Base-by-base conservation (phyloP, 2,797 vertebrate species). In the Anguilla anguilla region DNA sequence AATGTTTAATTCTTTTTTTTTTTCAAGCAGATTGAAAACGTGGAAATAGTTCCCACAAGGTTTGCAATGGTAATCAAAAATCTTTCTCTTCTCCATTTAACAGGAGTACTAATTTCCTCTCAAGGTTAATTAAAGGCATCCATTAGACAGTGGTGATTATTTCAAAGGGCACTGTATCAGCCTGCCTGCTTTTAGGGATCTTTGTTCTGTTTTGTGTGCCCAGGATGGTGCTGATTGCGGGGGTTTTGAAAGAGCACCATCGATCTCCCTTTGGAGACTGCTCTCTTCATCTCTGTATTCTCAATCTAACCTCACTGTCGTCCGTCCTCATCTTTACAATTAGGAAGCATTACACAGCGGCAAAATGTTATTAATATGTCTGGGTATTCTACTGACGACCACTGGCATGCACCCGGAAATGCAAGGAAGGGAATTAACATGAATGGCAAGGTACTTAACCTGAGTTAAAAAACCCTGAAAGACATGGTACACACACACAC, bases 41-140 rank as follows among this genome's bases (percentile, higher is more conserved):
- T 46, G 59, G 92, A 89, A 90, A 95, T 90, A 92, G 92, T 93
- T 95, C 95, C 96, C 95, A 91, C 92, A 94, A 94, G 95, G 91
- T 94, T 92, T 88, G n/a, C 89, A 89, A 92, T 95, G 93, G 93
- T 96, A 95, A 96, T 96, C 95, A 96, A 96, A 95, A 94, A 95
- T 95, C 95, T 95, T 95, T 96, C 95, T 95, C 94, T 95, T 95
- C 94, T 94, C 95, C 94, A 95, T 96, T 95, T 96, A 96, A 95
- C 94, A 95, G 91, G 91, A 93, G 94, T 94, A 95, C 95, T 95
- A 96, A 96, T 95, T 96, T 96, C 94, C 94, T 94, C 69, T 94
- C 94, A 95, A 96, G 95, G 95, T 96, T 96, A 96, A 96, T 96
- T 96, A 96, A 96, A 96, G 93, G 95, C 93, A 94, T 94, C 93